Percentiles rank a stretch among this genome's conserved stretches.
These are phyloP conservation scores for Amphiprion percula DNA, from an alignment of 2,113 vertebrate species.

Conservation along the genomic window DNA sequence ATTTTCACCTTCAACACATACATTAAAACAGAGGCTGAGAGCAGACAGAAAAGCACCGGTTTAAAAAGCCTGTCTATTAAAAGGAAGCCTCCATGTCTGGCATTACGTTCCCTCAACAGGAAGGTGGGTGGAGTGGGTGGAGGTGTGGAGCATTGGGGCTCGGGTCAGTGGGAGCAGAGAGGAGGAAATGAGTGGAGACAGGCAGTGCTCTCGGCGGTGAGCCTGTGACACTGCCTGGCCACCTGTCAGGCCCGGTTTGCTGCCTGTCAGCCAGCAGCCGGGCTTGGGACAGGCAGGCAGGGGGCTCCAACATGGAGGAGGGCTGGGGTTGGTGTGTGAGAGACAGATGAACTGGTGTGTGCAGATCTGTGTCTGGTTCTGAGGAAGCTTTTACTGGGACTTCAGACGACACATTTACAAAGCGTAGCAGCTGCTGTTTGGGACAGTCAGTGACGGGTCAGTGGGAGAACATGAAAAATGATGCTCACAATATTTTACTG, in stretches of 20 bases:
- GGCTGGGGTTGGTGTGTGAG: slow-evolving; percentile 12
- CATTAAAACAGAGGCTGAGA: slow-evolving; percentile 15
- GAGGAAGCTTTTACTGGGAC: slow-evolving; percentile 7
- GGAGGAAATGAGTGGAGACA: slow-evolving; percentile 80
- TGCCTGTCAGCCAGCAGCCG: slow-evolving; percentile 69
- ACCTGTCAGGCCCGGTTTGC: slow-evolving; percentile 77
- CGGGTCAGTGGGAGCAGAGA: slow-evolving; percentile 59
- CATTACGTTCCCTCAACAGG: slow-evolving; percentile 43
- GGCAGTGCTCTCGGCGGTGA: slow-evolving; percentile 71
- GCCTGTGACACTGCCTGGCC: slow-evolving; percentile 74
- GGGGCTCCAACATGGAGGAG: slow-evolving; percentile 26
- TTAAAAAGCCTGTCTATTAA: slow-evolving; percentile 28
- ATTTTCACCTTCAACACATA: slow-evolving; percentile 10
- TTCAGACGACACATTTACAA: background rate
- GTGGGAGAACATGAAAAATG: background rate
- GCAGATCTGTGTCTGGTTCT: slow-evolving; percentile 46
- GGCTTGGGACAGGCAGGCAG: slow-evolving; percentile 48
- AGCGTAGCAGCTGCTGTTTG: background rate
- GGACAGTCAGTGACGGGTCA: slow-evolving; percentile 1
- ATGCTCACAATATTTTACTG: slow-evolving; percentile 2
- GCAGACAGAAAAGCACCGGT: slow-evolving; percentile 2
- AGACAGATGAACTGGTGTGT: slow-evolving; percentile 29
- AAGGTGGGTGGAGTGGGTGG: slow-evolving; percentile 36
- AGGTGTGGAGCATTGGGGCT: slow-evolving; percentile 39
- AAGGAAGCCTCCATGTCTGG: slow-evolving; percentile 24